Evolutionary conservation across 2,888 invertebrate genomes (phyloP), one percentile per base, ranked within the genome.

Genomic region (Acanthacorydalis orientalis): DNA sequence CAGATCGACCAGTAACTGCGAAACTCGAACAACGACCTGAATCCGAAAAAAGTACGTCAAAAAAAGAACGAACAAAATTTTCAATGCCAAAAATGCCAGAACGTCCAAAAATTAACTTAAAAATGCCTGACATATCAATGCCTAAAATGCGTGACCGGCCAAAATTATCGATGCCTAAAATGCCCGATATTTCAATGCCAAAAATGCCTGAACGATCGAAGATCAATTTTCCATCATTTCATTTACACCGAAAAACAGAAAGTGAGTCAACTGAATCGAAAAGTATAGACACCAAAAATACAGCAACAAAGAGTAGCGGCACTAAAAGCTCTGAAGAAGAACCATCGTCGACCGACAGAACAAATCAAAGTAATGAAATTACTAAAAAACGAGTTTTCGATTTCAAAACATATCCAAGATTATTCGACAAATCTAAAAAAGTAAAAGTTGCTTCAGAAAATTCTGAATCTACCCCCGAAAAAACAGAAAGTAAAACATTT

Each of bases 351-450:
- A 56, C 66, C 66, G 23, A 23, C 6, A 23, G 23, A 23, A 23
- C 23, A 23, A 23, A 23, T 23, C 23, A 23, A 23, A 52, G 59
- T 61, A 48, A 68, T 33, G 65, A 64, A 23, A 70, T 70, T 43
- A 69, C 72, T 40, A 69, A 69, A 43, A 75, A 73, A 54, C 69
- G 74, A 53, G 76, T 78, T 45, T 77, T 78, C 59, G 83, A 83
- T 63, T 78, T 83, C 52, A 77, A 78, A 55, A 87, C 88, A 0
- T 86, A 83, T 60, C 88, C 88, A 0, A 74, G 86, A 55, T 72
- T 87, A 53, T 78, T 80, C 56, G 64, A 62, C 49, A 66, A 65
- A 55, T 52, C 49, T 15, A 58, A 56, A 38, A 52, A 60, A 49
- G 70, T 70, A 55, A 71, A 72, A 57, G 68, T 68, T 54, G 51